Evolutionary conservation across 1,140 invertebrate genomes (phyloP).

Genomic region (Drosophila ambigua): DNA sequence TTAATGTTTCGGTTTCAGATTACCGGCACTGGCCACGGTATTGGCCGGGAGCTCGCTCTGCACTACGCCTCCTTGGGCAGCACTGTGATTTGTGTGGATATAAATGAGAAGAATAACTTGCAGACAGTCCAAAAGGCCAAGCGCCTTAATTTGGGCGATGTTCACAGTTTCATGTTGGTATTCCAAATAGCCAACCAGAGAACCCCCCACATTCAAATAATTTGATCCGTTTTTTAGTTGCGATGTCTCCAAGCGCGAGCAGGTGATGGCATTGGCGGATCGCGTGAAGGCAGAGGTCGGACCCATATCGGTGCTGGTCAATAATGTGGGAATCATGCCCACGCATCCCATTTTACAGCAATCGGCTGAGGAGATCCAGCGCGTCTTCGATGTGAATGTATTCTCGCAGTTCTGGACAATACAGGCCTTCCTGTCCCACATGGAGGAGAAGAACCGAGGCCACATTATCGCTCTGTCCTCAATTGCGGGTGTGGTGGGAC

Average conservation of each 20-base stretch:
- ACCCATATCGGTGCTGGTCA: slow-evolving; percentile 88
- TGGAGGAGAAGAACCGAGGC: slow-evolving; percentile 89
- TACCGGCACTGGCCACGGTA: slow-evolving; percentile 95
- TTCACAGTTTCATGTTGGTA: slow-evolving; percentile 85
- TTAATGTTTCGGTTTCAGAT: slow-evolving; percentile 85
- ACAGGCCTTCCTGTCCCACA: slow-evolving; percentile 90
- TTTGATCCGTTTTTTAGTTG: slow-evolving; percentile 85
- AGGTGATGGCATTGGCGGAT: slow-evolving; percentile 86
- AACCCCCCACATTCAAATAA: not conserved
- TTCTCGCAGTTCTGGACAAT: slow-evolving; percentile 90
- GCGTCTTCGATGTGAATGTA: slow-evolving; percentile 89
- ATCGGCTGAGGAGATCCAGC: slow-evolving; percentile 86
- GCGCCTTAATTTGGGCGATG: slow-evolving; percentile 84
- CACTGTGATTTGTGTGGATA: slow-evolving; percentile 93
- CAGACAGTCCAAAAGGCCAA: slow-evolving; percentile 87
- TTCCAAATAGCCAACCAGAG: not conserved
- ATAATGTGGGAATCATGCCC: slow-evolving; percentile 92
- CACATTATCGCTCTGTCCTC: slow-evolving; percentile 93
- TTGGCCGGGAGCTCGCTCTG: slow-evolving; percentile 93
- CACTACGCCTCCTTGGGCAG: slow-evolving; percentile 91
- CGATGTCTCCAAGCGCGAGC: slow-evolving; percentile 88
- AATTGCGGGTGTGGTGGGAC: slow-evolving; percentile 89
- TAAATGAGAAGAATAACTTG: slow-evolving; percentile 89
- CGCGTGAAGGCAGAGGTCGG: slow-evolving; percentile 87
- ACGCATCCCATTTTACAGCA: slow-evolving; percentile 86